Evolutionary conservation across 2,888 invertebrate species (phyloP), one percentile per base, ranked within the genome.

Genomic region (Boloria euphrosyne): DNA sequence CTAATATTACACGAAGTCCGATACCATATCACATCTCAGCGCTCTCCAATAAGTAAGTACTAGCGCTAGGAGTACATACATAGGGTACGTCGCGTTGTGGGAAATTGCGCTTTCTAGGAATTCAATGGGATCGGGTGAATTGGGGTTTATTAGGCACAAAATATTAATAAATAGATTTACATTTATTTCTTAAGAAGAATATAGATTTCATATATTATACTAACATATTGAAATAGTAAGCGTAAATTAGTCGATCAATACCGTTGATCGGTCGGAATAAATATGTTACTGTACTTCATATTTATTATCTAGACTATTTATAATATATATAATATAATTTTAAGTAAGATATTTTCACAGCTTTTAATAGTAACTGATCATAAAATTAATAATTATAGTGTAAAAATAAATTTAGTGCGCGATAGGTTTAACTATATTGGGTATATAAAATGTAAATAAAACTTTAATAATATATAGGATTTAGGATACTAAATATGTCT

Each of bases 181-280:
- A 83, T 80, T 78, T 82, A 75, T 81, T 74, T 80, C 84, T 85
- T 86, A 90, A 65, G 80, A 86, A 86, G 83, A 86, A 82, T 86
- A 85, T 83, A 81, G 79, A 80, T 81, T 81, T 80, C 57, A 66
- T 70, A 68, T 52, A 22, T 22, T 22, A 87, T 78, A 83, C 86
- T 90, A 88, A 82, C 81, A 87, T 89, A 89, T 86, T 84, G 81
- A 88, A 87, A 87, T 91, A 91, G 87, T 91, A 91, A 91, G 91
- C 91, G 91, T 91, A 91, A 87, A 86, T 85, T 83, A 78, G 74
- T 83, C 80, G 79, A 84, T 82, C 83, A 77, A 81, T 82, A 77
- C 85, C 80, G 82, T 81, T 72, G 44, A 75, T 74, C 60, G 75
- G 79, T 84, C 77, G 80, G 83, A 83, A 82, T 69, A 59, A 22